Evolutionary conservation across 2,113 vertebrate species (phyloP).

Genomic region (Tyto alba): DNA sequence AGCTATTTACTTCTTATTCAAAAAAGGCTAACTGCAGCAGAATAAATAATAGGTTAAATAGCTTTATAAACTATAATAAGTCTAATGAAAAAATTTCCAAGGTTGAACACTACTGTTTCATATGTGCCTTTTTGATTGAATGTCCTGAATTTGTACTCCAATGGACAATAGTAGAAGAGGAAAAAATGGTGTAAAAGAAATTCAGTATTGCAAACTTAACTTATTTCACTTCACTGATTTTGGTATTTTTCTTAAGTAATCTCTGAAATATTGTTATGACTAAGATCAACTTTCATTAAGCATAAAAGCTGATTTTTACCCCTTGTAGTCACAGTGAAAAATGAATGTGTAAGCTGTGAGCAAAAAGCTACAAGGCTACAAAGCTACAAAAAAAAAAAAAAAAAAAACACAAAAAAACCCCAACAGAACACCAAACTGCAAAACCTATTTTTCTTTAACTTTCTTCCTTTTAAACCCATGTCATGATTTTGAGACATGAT

Average conservation of each 20-base stretch:
- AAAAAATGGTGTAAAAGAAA: neutral
- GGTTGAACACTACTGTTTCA: neutral
- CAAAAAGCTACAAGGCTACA: neutral
- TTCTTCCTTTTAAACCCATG: neutral
- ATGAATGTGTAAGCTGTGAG: neutral
- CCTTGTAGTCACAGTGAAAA: neutral
- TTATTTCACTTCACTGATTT: neutral
- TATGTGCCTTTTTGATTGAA: neutral
- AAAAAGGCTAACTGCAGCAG: neutral
- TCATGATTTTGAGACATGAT: neutral
- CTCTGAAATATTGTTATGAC: neutral
- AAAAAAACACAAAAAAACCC: neutral
- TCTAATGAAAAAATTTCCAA: neutral
- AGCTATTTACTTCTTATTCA: neutral
- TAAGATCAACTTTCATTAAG: neutral
- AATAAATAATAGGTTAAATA: slow-evolving; percentile 20
- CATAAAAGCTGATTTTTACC: neutral
- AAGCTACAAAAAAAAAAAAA: neutral
- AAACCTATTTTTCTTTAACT: neutral
- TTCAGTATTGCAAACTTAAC: neutral
- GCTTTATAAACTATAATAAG: neutral
- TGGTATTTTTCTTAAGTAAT: neutral
- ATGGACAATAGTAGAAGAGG: neutral
- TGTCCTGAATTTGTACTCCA: neutral
- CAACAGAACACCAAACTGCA: neutral